Conservation (phyloP, 2,113 vertebrate genomes). For the Marcusenius ussheri region DNA sequence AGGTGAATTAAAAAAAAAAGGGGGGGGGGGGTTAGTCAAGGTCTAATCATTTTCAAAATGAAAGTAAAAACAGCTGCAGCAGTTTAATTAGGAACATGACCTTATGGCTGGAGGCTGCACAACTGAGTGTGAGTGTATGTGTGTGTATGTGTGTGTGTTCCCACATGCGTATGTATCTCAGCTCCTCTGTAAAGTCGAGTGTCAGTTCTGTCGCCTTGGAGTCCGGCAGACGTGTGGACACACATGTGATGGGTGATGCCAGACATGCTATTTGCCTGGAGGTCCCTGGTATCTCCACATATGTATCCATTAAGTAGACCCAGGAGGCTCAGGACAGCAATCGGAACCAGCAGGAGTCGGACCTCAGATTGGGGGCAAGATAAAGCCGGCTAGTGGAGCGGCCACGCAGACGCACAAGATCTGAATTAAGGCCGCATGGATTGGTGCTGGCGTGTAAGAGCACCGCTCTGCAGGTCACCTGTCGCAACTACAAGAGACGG, state of each 20-base stretch:
- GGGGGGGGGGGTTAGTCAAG: slow-evolving; percentile 47
- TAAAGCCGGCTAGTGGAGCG: not conserved
- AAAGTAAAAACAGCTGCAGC: slow-evolving; percentile 70
- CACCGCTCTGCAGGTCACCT: not conserved
- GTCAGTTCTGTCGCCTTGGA: slow-evolving; percentile 28
- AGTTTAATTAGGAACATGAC: slow-evolving; percentile 65
- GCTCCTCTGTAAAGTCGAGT: slow-evolving; percentile 8
- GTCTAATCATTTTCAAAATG: slow-evolving; percentile 68
- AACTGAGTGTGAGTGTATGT: slow-evolving; percentile 31
- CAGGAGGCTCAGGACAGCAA: not conserved
- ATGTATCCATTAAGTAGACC: not conserved
- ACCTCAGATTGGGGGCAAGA: not conserved
- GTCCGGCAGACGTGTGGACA: slow-evolving; percentile 39
- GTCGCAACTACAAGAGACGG: not conserved
- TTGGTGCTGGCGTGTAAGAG: not conserved
- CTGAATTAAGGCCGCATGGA: not conserved
- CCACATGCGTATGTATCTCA: slow-evolving; percentile 30
- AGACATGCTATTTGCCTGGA: not conserved
- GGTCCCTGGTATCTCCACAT: not conserved
- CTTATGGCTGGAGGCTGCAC: slow-evolving; percentile 50
- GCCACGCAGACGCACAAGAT: not conserved
- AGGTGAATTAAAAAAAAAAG: slow-evolving; percentile 36
- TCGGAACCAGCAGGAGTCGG: not conserved
- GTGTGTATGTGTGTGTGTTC: slow-evolving; percentile 39
- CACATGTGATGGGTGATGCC: not conserved